Base-by-base conservation (phyloP, 2,797 vertebrate genomes). In the Hybognathus amarus region DNA sequence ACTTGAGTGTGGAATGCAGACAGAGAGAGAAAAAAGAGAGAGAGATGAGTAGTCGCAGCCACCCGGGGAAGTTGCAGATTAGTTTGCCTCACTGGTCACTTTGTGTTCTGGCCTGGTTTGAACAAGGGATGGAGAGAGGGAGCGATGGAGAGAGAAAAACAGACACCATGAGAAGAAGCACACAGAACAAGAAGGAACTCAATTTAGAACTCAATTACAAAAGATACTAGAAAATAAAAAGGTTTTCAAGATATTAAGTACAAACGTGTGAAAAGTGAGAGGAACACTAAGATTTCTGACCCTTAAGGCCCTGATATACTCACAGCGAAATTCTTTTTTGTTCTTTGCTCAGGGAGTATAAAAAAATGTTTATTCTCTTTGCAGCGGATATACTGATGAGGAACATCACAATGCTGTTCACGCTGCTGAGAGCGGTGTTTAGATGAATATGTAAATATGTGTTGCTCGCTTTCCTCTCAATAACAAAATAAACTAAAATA, bases 21-120 rank as follows among this genome's bases (percentile, higher is more conserved):
- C 89, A 92, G 90, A 91, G 92, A 92, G 94, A 91, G 71, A 79
- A 82, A 78, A 73, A 69, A 81, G 67, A 82, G 79, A 87, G 85
- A 81, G 77, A 83, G 90, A 91, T 83, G 74, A 83, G n/a, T 78
- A 63, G 82, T 78, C n/a, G 30, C 75, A 83, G 67, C 75, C 94
- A 94, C 92, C 94, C 93, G 93, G 95, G 93, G 92, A 92, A 92
- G 94, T 92, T 93, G 92, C 94, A 92, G 93, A 96, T 96, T 95
- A 95, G 87, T 93, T 92, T 93, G 94, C 94, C 94, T 94, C 94
- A 94, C 92, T 95, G 94, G 93, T 92, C 91, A 92, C 93, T 95
- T 96, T 95, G 94, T 95, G 90, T 92, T 90, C 91, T 92, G 88
- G 90, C 92, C 91, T 93, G 92, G 90, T 90, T 92, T 92, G 91